Evolutionary conservation across 2,888 invertebrate genomes (phyloP).

Genomic region (Pterobdella sp.): DNA sequence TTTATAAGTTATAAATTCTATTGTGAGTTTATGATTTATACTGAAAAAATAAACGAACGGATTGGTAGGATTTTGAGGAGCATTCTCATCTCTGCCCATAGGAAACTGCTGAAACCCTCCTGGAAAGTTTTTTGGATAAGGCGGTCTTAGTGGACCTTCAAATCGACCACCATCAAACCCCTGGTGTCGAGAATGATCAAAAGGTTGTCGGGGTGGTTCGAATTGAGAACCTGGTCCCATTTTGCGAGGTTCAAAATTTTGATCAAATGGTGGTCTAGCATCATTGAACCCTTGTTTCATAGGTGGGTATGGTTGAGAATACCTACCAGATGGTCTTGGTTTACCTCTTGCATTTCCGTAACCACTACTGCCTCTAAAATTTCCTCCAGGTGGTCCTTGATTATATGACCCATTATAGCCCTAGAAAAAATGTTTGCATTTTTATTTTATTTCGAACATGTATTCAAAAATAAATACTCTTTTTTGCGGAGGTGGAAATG

Average conservation of each 20-base stretch:
- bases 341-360: background rate
- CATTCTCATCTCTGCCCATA: background rate
- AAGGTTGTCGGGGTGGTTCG: background rate
- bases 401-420: background rate
- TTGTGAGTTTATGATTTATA: no score
- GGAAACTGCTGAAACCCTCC: background rate
- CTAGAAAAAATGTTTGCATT: background rate
- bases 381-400: background rate
- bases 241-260: background rate
- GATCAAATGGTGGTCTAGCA: background rate
- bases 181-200: background rate
- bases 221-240: background rate
- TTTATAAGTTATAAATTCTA: no score
- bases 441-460: background rate
- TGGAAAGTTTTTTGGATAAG: background rate
- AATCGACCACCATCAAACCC: background rate
- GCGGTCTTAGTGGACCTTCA: background rate
- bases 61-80: background rate
- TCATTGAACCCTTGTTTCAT: background rate
- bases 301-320: background rate
- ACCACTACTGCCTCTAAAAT: background rate
- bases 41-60: no score
- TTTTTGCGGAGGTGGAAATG: conserved; percentile 28
- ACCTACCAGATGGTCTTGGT: background rate
- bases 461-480: conserved; percentile 13